Evolutionary conservation across 2,797 vertebrate genomes (phyloP), one percentile per base, ranked within the genome.

Genomic region (Allobates femoralis): DNA sequence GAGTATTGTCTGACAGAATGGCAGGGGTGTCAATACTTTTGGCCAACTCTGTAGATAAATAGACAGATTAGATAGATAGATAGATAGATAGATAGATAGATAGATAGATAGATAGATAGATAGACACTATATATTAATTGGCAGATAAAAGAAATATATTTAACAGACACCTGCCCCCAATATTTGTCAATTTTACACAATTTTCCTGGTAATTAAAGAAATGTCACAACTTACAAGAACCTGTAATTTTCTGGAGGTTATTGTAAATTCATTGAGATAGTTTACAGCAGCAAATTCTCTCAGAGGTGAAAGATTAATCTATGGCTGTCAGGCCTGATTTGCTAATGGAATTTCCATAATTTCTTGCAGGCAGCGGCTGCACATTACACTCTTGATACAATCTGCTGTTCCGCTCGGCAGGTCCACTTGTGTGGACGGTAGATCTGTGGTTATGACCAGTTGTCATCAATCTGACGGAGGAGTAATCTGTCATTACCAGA

Each of bases 181-280:
- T 73, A 71, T 82, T 83, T 74, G 32, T 83, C 69, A 75, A n/a
- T 85, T 78, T 53, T 30, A 71, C 37, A 14, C 46, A 37, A 67
- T 75, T 75, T 79, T 81, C 67, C 79, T n/a, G 79, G 74, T 86
- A 86, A 77, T 86, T 86, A 82, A 62, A 86, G 37, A 82, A 74
- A 86, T 75, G 58, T 80, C 74, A 16, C 79, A 69, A 77, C 73
- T 86, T 82, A 82, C 85, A 80, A 86, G 85, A 82, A 82, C 37
- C 46, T 67, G 32, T 75, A 56, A 77, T 82, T 67, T 86, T 28
- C 60, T 32, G 16, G 79, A 86, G 71, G 79, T 67, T 74, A 58
- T 37, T 64, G 18, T 46, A 56, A 76, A 56, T 82, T 60, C 32
- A 56, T 19, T 28, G 46, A n/a, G 77, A 56, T 32, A 46, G 69